Evolutionary conservation across 2,113 vertebrate genomes (phyloP).

Genomic region (Tachycineta bicolor): DNA sequence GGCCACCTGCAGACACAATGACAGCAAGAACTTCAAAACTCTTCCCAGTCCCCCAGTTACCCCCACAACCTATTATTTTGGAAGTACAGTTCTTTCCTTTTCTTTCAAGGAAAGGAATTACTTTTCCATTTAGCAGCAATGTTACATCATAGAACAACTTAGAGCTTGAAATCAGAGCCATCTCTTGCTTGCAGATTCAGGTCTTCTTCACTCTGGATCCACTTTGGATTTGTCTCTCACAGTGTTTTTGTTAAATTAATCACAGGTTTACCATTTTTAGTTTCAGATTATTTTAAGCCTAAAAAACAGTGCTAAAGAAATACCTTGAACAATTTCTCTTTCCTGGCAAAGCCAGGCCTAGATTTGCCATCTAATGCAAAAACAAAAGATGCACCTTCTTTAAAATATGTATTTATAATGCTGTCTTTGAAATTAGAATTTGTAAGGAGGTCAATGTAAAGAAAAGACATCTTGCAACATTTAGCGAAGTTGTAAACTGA

Average conservation of each 20-base stretch:
- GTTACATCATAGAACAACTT: background rate
- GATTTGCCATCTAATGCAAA: background rate
- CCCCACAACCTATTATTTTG: background rate
- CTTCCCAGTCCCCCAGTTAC: background rate
- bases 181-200: background rate
- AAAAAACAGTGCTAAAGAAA: background rate
- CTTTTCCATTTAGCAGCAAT: background rate
- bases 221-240: background rate
- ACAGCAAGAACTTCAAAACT: background rate
- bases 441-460: background rate
- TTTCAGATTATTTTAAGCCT: background rate
- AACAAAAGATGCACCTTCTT: background rate
- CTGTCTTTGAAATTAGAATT: background rate
- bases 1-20: constrained; percentile 70
- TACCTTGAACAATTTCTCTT: background rate
- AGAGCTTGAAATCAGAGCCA: background rate
- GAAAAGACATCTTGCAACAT: rapidly evolving
- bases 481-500: background rate
- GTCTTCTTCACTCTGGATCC: background rate
- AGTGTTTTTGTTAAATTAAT: background rate
- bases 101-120: background rate
- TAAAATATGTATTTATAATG: background rate
- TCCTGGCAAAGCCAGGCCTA: background rate
- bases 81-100: background rate
- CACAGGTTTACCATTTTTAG: background rate